phyloP scores from a whole-genome alignment of 1,140 invertebrate genomes.

The Calliphora vicina region DNA sequence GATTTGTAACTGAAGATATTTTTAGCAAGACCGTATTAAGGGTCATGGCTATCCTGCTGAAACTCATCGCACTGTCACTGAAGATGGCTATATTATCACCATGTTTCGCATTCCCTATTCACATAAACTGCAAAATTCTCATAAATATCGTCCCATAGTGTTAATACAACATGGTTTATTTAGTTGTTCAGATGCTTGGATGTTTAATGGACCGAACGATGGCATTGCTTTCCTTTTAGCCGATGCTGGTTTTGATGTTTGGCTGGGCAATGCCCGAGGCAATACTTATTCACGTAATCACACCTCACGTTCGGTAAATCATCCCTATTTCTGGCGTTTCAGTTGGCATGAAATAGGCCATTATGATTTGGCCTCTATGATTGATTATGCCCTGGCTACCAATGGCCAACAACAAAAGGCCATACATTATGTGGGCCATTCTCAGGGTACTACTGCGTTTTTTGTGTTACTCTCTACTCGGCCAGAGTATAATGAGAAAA shows the following conservation, averaged over 20 bases:
- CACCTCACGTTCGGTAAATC: constrained; percentile 50
- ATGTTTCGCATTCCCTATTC: constrained; percentile 64
- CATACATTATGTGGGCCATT: constrained; percentile 73
- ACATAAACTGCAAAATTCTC: constrained; percentile 12
- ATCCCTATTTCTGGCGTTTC: constrained; percentile 40
- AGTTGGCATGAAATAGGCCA: constrained; percentile 73
- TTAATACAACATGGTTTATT: constrained; percentile 74
- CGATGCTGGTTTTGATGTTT: constrained; percentile 74
- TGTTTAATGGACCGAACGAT: constrained; percentile 72
- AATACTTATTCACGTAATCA: constrained; percentile 70
- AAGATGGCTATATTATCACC: constrained; percentile 65
- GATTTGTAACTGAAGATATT: background rate
- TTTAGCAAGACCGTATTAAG: constrained; percentile 49
- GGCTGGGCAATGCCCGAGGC: constrained; percentile 75
- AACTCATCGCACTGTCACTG: constrained; percentile 60
- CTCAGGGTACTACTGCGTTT: constrained; percentile 68
- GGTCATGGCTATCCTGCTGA: constrained; percentile 67
- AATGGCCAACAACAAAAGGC: constrained; percentile 65
- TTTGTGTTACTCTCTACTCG: constrained; percentile 65
- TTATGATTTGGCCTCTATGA: constrained; percentile 67
- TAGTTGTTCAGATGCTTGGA: constrained; percentile 71
- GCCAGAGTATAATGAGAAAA: constrained; percentile 70
- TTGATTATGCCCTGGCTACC: constrained; percentile 67
- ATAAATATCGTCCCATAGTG: constrained; percentile 40
- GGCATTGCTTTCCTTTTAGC: constrained; percentile 68